phyloP scores from a whole-genome alignment of 2,113 vertebrate species.

The Crotalus helleri region DNA sequence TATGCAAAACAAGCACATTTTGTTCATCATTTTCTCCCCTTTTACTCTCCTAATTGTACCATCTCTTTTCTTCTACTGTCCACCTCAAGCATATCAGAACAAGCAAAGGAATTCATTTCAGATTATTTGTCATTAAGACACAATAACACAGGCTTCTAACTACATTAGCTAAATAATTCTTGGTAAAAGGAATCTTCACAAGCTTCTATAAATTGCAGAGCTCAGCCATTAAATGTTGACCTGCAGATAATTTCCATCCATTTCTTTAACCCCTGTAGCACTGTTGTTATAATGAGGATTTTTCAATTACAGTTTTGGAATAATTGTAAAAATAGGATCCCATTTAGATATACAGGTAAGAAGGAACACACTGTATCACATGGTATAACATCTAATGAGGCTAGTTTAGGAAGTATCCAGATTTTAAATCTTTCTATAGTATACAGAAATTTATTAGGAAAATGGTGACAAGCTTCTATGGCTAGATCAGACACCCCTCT shows the following conservation, averaged over 20 bases:
- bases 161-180: not conserved
- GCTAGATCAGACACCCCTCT: not conserved
- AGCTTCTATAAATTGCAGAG: not conserved
- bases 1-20: constrained; percentile 65
- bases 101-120: not conserved
- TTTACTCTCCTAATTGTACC: constrained; percentile 78
- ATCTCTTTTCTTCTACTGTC: constrained; percentile 59
- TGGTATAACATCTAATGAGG: not conserved
- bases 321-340: not conserved
- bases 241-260: not conserved
- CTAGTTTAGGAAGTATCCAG: not conserved
- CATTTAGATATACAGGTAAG: not conserved
- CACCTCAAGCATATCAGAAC: not conserved
- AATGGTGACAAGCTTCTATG: not conserved
- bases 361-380: not conserved
- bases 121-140: not conserved
- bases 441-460: not conserved
- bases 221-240: not conserved
- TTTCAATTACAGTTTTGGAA: not conserved
- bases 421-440: not conserved
- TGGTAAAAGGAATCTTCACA: not conserved
- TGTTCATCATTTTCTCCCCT: constrained; percentile 79
- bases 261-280: not conserved
- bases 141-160: not conserved
- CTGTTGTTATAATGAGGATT: too few species aligned